Conservation (phyloP, 2,797 vertebrate genomes). For the Choloepus didactylus region DNA sequence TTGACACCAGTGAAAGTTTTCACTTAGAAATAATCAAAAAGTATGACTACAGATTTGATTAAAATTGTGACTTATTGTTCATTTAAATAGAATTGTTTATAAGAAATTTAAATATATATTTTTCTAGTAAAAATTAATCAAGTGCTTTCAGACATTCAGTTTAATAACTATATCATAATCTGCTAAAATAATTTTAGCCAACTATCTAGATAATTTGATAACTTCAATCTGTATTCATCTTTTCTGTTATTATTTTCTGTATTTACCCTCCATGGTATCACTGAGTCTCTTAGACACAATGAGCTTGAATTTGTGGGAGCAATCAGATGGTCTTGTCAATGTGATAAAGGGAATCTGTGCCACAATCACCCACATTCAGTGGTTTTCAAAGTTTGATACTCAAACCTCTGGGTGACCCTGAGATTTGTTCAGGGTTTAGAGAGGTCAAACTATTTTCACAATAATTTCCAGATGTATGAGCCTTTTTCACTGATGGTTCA, state of each 20-base stretch:
- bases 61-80: background rate
- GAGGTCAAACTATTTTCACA: background rate
- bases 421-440: background rate
- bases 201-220: background rate
- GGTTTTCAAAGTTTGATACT: background rate
- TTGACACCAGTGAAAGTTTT: background rate
- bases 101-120: background rate
- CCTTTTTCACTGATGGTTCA: background rate
- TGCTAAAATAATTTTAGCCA: background rate
- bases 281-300: background rate
- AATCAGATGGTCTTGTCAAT: background rate
- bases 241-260: background rate
- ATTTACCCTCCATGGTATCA: background rate
- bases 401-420: background rate
- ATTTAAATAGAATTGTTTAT: conserved; percentile 17
- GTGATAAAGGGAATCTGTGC: background rate
- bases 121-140: background rate
- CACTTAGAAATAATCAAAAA: conserved; percentile 1
- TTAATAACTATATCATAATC: background rate
- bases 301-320: background rate
- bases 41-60: background rate
- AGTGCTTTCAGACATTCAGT: background rate
- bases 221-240: background rate
- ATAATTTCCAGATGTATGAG: background rate
- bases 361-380: background rate